Base-by-base conservation (phyloP, 1,140 invertebrate species). In the Venustaconcha ellipsiformis region DNA sequence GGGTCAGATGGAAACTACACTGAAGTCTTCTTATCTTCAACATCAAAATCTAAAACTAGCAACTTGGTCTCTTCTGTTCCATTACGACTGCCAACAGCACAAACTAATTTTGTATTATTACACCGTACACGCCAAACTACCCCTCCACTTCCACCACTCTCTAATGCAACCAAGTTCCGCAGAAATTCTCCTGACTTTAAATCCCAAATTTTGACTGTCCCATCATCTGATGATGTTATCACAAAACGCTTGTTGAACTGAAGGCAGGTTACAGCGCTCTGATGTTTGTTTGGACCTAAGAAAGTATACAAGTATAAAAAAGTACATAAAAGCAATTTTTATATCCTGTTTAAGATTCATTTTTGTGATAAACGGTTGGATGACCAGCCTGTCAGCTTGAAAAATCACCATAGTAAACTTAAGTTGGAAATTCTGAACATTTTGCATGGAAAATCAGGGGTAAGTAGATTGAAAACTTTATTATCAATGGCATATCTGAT, bases 11-110 rank as follows among this genome's bases (percentile, higher is more conserved):
- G 8, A 8, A 48, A 48, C 37, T 48, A 48, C 37, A 48, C 37
- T 48, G 37, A 48, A 0, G 37, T 48, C 37, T 86, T 84, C 59
- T 79, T 83, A 57, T 88, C 89, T 67, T 97, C 95, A 62, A 96
- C 94, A 89, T 99, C 97, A 91, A 99, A 99, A 90, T 99, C 97
- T 68, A 99, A 92, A 15, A 99, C 97, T 78, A 99, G 93, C 14
- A 99, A 92, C 91, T 99, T 99, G 0, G 99, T 99, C 91, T 99
- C 98, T 91, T 99, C 98, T 0, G 97, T 99, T 30, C 97, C 97
- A 87, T 99, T 99, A 15, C 98, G 93, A 82, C 96, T 99, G 66
- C 98, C 98, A 5, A 99, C 97, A 0, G 98, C 98, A 91, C 98
- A 99, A 59, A 99, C 97, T 63, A 99, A 92, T 91, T 98, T 98